Evolutionary conservation across 2,888 invertebrate genomes (phyloP).

Genomic region (Drosophila subquinaria): DNA sequence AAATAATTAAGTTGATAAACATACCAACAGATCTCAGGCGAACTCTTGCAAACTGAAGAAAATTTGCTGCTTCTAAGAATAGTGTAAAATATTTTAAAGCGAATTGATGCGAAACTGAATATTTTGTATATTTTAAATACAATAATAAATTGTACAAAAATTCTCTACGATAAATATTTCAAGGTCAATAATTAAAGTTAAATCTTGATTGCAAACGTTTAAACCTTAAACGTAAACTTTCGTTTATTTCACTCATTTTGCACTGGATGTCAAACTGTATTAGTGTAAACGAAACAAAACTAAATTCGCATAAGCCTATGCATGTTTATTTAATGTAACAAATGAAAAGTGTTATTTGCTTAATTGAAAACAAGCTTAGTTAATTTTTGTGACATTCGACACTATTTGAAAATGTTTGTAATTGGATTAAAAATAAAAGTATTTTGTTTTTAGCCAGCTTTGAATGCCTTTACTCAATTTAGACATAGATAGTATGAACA

Average conservation of each 20-base stretch:
- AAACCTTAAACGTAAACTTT: not conserved
- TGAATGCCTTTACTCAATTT: not conserved
- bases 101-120: too few species aligned
- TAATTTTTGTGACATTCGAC: not conserved
- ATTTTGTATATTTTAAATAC: too few species aligned
- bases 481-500: not conserved
- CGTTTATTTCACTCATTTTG: not conserved
- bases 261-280: not conserved
- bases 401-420: not conserved
- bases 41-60: not conserved
- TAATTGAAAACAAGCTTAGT: not conserved
- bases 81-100: not conserved
- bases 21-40: not conserved
- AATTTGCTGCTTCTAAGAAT: not conserved
- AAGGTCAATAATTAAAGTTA: not conserved
- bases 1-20: not conserved
- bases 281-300: not conserved
- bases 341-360: slow-evolving; percentile 1
- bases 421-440: slow-evolving; percentile 3
- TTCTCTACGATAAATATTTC: not conserved
- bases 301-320: not conserved
- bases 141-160: too few species aligned
- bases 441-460: not conserved
- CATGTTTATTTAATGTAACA: not conserved
- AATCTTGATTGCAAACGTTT: not conserved